phyloP scores from a whole-genome alignment of 2,888 invertebrate genomes.

The Noctua janthina region DNA sequence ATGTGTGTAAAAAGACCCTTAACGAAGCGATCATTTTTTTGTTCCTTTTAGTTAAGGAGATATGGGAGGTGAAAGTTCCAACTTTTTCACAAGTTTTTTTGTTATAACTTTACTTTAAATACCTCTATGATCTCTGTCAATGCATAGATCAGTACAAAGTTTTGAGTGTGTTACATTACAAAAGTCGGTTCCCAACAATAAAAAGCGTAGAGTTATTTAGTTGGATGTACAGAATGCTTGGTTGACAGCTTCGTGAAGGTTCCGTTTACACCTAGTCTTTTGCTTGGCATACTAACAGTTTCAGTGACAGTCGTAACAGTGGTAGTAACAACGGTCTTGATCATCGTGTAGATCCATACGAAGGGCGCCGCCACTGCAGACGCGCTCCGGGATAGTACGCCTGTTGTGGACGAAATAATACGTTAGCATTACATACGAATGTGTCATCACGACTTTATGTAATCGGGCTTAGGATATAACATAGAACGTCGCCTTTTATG shows the following conservation, averaged over 20 bases:
- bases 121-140: no score
- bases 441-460: neutral
- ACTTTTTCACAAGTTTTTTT: neutral
- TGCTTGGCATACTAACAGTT: slow-evolving; percentile 76
- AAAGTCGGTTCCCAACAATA: neutral
- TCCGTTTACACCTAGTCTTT: neutral
- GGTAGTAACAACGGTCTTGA: slow-evolving; percentile 81
- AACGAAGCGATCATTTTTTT: no score
- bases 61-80: neutral
- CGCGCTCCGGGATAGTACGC: slow-evolving; percentile 75
- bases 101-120: no score
- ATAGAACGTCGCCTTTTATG: neutral
- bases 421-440: neutral
- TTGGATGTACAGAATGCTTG: neutral
- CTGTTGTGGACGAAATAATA: slow-evolving; percentile 71
- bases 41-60: no score
- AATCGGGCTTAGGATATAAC: neutral
- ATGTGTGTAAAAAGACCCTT: neutral
- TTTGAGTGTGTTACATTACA: no score
- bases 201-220: neutral
- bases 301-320: slow-evolving; percentile 86
- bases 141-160: no score
- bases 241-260: neutral
- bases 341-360: slow-evolving; percentile 81
- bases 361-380: slow-evolving; percentile 79